A percentile compares a stretch with the other conserved stretches of the same genome.
Conservation (phyloP, 2,888 invertebrate genomes). For the Smittia sp. region DNA sequence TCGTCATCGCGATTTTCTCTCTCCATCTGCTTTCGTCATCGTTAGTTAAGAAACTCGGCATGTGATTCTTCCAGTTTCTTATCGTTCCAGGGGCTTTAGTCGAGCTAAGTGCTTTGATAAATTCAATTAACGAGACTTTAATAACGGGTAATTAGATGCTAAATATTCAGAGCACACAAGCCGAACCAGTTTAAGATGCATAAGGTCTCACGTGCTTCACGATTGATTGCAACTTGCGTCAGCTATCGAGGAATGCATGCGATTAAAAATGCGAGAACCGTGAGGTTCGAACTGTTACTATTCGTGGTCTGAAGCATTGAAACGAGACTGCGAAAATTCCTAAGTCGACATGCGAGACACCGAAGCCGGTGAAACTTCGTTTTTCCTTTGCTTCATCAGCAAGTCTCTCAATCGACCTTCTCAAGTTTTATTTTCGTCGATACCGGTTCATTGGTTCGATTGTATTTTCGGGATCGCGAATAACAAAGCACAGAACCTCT, state of each 20-base stretch:
- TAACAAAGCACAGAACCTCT: no score
- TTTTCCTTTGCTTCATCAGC: not conserved
- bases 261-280: not conserved
- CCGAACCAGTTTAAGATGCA: not conserved
- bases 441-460: not conserved
- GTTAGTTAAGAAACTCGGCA: no score
- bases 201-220: not conserved
- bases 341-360: no score
- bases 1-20: not conserved
- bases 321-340: not conserved
- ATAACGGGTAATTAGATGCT: not conserved
- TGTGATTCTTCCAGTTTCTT: no score
- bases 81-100: no score
- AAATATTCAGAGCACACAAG: not conserved
- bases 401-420: not conserved
- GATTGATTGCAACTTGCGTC: not conserved
- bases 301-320: no score
- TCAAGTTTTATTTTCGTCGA: not conserved
- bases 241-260: not conserved
- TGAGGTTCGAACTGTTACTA: not conserved
- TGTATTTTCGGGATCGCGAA: not conserved
- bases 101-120: no score
- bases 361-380: no score
- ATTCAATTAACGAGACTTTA: not conserved
- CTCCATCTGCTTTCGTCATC: not conserved